These are phyloP conservation scores for Molossus molossus DNA, from an alignment of 2,797 vertebrate species.

Conservation along the genomic window DNA sequence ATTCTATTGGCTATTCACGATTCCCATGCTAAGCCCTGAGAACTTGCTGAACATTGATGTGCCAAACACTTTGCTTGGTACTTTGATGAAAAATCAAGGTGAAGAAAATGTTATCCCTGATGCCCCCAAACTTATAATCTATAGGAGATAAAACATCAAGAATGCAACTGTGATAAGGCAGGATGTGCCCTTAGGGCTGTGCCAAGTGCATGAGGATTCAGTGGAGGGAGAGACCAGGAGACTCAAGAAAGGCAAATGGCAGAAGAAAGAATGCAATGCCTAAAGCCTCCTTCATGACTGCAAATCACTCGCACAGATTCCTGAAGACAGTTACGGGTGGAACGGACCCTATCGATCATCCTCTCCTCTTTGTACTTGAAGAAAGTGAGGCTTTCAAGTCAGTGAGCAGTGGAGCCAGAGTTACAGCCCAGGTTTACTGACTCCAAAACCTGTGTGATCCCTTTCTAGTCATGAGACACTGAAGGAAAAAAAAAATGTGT, in stretches of 20 bases:
- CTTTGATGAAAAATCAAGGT: conserved; percentile 18
- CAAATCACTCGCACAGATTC: not conserved
- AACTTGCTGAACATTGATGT: not conserved
- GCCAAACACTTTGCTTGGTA: not conserved
- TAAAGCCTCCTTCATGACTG: not conserved
- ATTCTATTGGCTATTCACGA: not conserved
- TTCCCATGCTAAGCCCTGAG: not conserved
- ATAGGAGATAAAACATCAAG: not conserved
- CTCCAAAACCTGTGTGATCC: conserved; percentile 11
- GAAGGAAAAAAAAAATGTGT: not conserved
- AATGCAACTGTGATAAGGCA: conserved; percentile 10
- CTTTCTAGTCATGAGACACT: not conserved
- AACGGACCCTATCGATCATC: not conserved
- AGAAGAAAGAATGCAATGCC: not conserved
- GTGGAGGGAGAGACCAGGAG: not conserved
- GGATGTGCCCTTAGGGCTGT: not conserved
- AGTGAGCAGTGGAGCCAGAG: not conserved
- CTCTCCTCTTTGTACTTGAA: not conserved
- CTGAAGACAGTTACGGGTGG: not conserved
- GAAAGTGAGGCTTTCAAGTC: not conserved
- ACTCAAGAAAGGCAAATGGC: not conserved
- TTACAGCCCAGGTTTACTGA: conserved; percentile 28
- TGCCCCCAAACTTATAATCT: not conserved
- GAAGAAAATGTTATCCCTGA: not conserved
- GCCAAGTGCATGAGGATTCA: not conserved